Base-by-base conservation (phyloP, 53 echinoderm and acorn worm genomes). In the Temnopleurus reevesii region DNA sequence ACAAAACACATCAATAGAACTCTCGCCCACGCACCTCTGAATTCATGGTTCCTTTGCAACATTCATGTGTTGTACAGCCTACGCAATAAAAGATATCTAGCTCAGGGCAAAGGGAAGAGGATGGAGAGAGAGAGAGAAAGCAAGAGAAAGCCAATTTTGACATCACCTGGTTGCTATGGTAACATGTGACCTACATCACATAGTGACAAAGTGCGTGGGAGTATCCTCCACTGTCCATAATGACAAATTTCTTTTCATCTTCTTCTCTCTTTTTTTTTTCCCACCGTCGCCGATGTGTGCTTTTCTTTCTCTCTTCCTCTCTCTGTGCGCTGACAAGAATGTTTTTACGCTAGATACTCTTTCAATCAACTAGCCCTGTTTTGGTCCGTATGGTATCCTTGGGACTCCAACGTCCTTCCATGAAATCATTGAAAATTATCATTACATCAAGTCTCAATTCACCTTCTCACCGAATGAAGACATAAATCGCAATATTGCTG, bases 171-270 rank as follows among this genome's bases (percentile, higher is more conserved):
- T 85, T 85, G 85, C 60, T 85, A 60, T 85, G 85, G 85, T 27
- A 49, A 85, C 55, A 85, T 60, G 85, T 85, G 85, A 85, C 85
- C 85, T 85, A 85, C 85, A 85, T 85, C 85, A 85, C 61, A 85
- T 85, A 85, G 85, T 85, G 85, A 60, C 60, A 85, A 85, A 38
- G 85, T 85, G 85, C 60, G 85, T 85, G 85, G 85, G 85, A 18
- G 85, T 85, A 85, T 59, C 27, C 59, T 83, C 83, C 26, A 60
- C 85, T 85, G 38, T 85, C 85, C 61, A 85, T 85, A 85, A 85
- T 85, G 85, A 85, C 85, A 85, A 85, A 44, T 85, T 85, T 85
- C 85, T 85, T 60, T 85, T 85, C 59, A 44, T 85, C 33, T 45
- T 85, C 85, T 85, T 28, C 31, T 58, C 84, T 84, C 45, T 35